Conservation (phyloP, 1,140 invertebrate species). For the Pectinophora gossypiella region DNA sequence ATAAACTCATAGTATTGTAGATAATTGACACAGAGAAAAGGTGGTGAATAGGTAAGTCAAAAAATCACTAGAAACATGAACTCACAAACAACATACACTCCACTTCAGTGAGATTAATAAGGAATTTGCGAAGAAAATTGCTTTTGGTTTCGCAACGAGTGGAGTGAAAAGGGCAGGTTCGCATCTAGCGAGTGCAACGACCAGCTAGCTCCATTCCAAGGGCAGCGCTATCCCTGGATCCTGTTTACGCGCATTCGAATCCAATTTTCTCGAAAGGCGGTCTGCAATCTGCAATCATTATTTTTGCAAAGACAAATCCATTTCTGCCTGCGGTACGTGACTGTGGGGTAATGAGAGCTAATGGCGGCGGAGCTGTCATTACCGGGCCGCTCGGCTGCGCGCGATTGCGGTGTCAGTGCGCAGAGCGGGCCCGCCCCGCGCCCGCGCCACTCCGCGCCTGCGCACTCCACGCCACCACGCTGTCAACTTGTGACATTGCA, state of each 20-base stretch:
- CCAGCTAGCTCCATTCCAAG: conserved; percentile 12
- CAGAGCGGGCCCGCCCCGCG: conserved; percentile 8
- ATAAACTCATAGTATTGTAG: no score
- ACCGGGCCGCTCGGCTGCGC: conserved; percentile 26
- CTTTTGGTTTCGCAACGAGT: background rate
- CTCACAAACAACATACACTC: no score
- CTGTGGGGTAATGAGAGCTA: conserved; percentile 63
- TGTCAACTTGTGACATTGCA: conserved; percentile 25
- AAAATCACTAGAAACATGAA: no score
- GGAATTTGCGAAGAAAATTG: no score
- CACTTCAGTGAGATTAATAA: no score
- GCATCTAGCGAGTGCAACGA: conserved; percentile 17
- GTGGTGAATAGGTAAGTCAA: no score
- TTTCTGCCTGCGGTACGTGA: conserved; percentile 64
- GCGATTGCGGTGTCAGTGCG: conserved; percentile 24
- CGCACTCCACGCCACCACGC: conserved; percentile 10
- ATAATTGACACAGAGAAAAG: no score
- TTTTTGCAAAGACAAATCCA: conserved; percentile 73
- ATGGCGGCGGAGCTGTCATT: conserved; percentile 56
- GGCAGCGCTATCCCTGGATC: conserved; percentile 33
- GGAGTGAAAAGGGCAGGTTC: background rate
- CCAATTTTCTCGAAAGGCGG: conserved; percentile 66
- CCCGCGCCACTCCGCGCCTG: background rate
- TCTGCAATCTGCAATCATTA: conserved; percentile 68
- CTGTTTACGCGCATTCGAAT: conserved; percentile 58